Conservation (phyloP, 2,888 invertebrate genomes). For the Drosophila nigricruria region DNA sequence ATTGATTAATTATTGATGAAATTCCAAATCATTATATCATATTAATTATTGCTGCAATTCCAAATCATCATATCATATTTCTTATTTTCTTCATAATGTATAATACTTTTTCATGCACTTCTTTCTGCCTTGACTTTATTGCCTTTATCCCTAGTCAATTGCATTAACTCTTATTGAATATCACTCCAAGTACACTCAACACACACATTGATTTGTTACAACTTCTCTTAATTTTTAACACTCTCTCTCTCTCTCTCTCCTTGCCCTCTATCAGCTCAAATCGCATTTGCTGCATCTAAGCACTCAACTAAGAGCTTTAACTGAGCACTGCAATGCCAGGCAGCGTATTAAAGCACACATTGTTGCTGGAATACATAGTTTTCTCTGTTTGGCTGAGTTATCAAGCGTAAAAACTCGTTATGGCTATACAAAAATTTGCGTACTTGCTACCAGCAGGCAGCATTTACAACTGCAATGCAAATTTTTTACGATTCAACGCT, state of each 20-base stretch:
- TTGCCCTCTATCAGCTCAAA: conserved; percentile 1
- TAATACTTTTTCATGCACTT: neutral
- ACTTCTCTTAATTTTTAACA: neutral
- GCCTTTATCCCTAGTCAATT: neutral
- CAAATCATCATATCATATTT: neutral
- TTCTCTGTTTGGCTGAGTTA: conserved; percentile 40
- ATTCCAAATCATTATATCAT: neutral
- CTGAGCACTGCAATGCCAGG: neutral
- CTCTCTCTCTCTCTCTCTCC: neutral
- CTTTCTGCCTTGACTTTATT: neutral
- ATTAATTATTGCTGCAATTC: no score
- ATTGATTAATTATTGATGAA: neutral
- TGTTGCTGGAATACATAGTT: conserved; percentile 38
- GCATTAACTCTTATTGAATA: neutral
- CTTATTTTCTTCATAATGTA: neutral
- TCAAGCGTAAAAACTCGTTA: conserved; percentile 54
- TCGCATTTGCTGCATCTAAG: conserved; percentile 16
- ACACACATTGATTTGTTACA: neutral
- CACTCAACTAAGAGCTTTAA: conserved; percentile 22
- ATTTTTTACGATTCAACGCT: conserved; percentile 69
- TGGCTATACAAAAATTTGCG: conserved; percentile 43
- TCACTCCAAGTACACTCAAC: neutral
- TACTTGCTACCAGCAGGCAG: conserved; percentile 49
- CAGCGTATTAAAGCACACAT: conserved; percentile 29
- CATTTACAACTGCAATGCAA: conserved; percentile 72